Base-by-base conservation (phyloP, 2,888 invertebrate genomes). In the Seira musarum region DNA sequence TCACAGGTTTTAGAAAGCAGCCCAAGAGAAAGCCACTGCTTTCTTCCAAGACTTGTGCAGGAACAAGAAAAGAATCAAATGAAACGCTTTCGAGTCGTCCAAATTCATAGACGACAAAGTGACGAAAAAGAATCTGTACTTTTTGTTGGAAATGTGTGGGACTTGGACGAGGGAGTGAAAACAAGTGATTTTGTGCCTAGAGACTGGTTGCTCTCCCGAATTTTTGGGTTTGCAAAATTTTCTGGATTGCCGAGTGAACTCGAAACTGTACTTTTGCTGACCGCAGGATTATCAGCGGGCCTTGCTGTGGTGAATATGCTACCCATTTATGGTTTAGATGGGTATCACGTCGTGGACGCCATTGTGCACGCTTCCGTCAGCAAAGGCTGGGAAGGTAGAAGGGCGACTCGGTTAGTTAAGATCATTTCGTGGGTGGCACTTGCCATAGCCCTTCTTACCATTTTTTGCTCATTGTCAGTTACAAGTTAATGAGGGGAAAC, bases 221-320 rank as follows among this genome's bases (percentile, higher is more conserved):
- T 86, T 6, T 69, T 86, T 53, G 86, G 86, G 40, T 86, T 85
- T 71, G 61, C 75, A 40, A 80, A 66, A 40, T 79, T 86, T 46
- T 80, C 81, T 35, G 82, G 80, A 70, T 46, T 86, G 46, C 85
- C 85, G 21, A 82, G 84, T 40, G 84, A 85, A 64, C 63, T 86
- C 49, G 86, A 86, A 80, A 86, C 86, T 76, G 84, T 86, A 65
- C 82, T 86, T 64, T 76, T 86, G 17, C 69, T 86, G 40, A 85
- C 85, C n/a, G 85, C 85, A 17, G 86, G 86, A 15, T 49, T 86
- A 46, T 86, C 86, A 61, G 86, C 86, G 19, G 86, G 86, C 15
- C 76, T 86, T 17, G 86, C 86, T 30, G 85, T 86, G 22, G 86
- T 86, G 10, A 86, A 86, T 68, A 86, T 85, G 83, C 67, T 86